These are phyloP conservation scores for Acrocera orbiculus DNA, from an alignment of 2,888 invertebrate species.

Conservation along the genomic window DNA sequence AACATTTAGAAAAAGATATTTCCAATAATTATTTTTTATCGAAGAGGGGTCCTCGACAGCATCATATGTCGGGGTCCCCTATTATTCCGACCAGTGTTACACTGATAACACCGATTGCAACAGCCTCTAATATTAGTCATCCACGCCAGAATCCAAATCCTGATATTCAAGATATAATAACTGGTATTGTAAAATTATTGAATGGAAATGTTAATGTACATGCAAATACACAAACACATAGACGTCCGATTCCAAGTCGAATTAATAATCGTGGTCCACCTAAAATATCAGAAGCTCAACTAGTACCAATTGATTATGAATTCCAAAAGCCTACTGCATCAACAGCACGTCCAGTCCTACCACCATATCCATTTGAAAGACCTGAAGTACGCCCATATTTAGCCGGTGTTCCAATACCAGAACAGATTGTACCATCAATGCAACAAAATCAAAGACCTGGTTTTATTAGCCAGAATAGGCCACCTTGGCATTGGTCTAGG, in stretches of 20 bases:
- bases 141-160: conserved; percentile 42
- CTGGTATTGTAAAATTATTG: conserved; percentile 70
- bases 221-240: conserved; percentile 48
- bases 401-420: conserved; percentile 54
- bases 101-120: conserved; percentile 39
- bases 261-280: conserved; percentile 86
- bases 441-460: conserved; percentile 38
- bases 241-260: conserved; percentile 53
- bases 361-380: conserved; percentile 53
- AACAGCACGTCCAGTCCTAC: conserved; percentile 27
- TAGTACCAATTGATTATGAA: conserved; percentile 39
- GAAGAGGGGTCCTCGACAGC: conserved; percentile 31
- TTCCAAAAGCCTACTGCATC: conserved; percentile 22
- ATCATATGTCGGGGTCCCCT: conserved; percentile 30
- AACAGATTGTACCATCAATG: conserved; percentile 48
- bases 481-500: conserved; percentile 48
- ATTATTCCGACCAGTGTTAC: conserved; percentile 32
- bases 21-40: conserved; percentile 32
- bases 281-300: conserved; percentile 59
- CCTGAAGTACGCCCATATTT: conserved; percentile 44
- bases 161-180: conserved; percentile 80
- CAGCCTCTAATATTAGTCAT: conserved; percentile 17
- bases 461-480: conserved; percentile 38
- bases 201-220: conserved; percentile 79
- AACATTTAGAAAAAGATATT: conserved; percentile 22